A percentile compares a stretch with the other conserved stretches of the same genome.
Evolutionary conservation across 1,140 invertebrate species (phyloP).

Genomic region (Formica exsecta): DNA sequence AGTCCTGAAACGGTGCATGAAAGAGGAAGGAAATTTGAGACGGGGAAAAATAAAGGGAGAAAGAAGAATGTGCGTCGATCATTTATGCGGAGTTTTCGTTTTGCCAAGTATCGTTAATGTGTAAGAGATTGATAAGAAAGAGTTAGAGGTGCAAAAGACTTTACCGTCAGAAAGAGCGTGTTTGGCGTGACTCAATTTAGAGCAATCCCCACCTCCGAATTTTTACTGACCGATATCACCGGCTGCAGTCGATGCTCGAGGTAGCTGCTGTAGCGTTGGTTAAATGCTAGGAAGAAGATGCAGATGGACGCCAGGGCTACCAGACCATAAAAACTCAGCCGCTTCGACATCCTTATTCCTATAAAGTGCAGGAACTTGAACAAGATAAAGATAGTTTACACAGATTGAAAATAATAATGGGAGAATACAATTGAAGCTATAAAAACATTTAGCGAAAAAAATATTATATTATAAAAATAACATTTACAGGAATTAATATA

Average conservation of each 20-base stretch:
- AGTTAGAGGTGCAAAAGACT: constrained; percentile 75
- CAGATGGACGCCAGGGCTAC: constrained; percentile 83
- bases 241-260: constrained; percentile 84
- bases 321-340: constrained; percentile 84
- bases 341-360: constrained; percentile 82
- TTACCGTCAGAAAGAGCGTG: constrained; percentile 75
- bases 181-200: constrained; percentile 77
- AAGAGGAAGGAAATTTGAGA: not conserved
- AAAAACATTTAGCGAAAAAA: not conserved
- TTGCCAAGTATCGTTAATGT: constrained; percentile 54
- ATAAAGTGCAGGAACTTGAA: constrained; percentile 35
- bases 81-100: not conserved
- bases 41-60: constrained; percentile 57
- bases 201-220: constrained; percentile 75
- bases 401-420: not conserved
- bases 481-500: not conserved
- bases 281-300: constrained; percentile 84
- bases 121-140: constrained; percentile 34
- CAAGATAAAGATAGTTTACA: constrained; percentile 22
- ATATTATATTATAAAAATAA: not conserved
- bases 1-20: not conserved
- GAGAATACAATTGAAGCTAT: not conserved
- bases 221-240: constrained; percentile 83
- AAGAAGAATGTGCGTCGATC: constrained; percentile 50
- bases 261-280: constrained; percentile 84